These are phyloP conservation scores for Bufo bufo DNA, from an alignment of 2,113 vertebrate species.

Conservation along the genomic window DNA sequence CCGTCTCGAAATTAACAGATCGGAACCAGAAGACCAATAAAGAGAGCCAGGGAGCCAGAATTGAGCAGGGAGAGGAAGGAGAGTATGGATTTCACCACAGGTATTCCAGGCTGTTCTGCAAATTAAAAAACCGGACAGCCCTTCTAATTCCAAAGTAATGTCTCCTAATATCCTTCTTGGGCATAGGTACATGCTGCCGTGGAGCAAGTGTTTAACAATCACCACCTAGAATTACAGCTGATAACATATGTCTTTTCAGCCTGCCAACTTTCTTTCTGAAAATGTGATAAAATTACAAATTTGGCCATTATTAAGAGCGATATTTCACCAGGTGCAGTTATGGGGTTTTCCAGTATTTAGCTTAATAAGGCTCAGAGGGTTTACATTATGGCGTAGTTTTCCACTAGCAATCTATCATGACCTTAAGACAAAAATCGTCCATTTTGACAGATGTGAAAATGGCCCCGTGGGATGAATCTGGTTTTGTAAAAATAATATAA, in stretches of 20 bases:
- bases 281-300: background rate
- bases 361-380: background rate
- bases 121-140: no score
- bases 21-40: no score
- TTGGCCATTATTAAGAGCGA: background rate
- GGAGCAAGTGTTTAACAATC: background rate
- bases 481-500: slow-evolving; percentile 21
- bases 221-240: background rate
- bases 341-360: background rate
- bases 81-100: no score
- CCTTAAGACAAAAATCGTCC: background rate
- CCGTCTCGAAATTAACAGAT: no score
- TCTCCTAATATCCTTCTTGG: no score
- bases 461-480: slow-evolving; percentile 12
- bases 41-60: no score
- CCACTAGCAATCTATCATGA: background rate
- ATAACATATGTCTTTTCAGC: background rate
- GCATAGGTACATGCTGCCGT: background rate
- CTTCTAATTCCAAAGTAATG: background rate
- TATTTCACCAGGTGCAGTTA: background rate
- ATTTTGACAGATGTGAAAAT: slow-evolving; percentile 23
- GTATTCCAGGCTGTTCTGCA: no score
- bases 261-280: background rate
- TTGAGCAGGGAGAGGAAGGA: no score
- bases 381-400: background rate